Conservation (phyloP, 2,797 vertebrate genomes). For the Sitta carolinensis region DNA sequence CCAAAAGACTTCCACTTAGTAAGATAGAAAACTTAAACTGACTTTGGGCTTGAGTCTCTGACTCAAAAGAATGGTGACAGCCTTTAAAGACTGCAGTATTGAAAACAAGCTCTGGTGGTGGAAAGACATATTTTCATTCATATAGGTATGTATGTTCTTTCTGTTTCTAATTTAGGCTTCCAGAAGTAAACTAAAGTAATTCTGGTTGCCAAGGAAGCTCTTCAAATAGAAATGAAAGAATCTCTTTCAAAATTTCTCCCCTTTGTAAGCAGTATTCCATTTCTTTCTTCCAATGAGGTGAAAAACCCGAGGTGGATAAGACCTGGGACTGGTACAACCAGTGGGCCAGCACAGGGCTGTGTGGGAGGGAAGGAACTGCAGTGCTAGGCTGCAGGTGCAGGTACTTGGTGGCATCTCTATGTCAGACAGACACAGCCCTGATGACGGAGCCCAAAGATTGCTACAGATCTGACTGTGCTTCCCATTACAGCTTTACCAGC, state of each 20-base stretch:
- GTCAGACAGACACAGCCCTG: not conserved
- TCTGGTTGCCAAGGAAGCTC: not conserved
- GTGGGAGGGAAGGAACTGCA: not conserved
- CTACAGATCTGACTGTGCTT: not conserved
- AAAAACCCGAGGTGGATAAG: not conserved
- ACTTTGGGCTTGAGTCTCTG: not conserved
- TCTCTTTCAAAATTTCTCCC: not conserved
- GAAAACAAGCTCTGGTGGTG: not conserved
- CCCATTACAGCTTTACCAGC: not conserved
- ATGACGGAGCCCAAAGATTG: not conserved
- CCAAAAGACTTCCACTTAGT: not conserved
- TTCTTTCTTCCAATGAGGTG: not conserved
- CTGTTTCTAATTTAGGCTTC: not conserved
- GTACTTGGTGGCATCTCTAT: not conserved
- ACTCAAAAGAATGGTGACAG: not conserved
- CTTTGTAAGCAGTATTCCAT: not conserved
- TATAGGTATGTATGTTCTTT: not conserved
- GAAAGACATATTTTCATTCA: not conserved
- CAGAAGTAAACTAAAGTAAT: not conserved
- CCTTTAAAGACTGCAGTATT: not conserved
- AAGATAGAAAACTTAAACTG: not conserved
- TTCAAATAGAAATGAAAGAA: not conserved
- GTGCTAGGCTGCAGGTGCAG: not conserved
- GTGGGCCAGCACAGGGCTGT: not conserved
- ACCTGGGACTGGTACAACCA: not conserved